These are phyloP conservation scores for Pica pica DNA, from an alignment of 2,113 vertebrate species.

Conservation along the genomic window DNA sequence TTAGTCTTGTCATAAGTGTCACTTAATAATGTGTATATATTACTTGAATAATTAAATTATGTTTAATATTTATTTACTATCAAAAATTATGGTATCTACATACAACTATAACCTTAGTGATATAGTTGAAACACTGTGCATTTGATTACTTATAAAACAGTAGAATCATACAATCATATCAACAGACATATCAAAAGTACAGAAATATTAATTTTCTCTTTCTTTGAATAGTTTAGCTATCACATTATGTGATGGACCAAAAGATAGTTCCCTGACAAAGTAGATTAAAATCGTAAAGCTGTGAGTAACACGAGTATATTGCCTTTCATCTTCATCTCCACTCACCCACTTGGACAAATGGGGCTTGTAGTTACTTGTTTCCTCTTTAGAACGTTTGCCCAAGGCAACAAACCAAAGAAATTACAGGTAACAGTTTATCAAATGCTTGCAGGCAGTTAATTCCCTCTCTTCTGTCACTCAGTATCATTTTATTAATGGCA, in stretches of 20 bases:
- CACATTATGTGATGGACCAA: background rate
- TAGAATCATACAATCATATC: background rate
- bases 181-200: background rate
- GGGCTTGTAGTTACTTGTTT: background rate
- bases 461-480: background rate
- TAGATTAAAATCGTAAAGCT: background rate
- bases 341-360: background rate
- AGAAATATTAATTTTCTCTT: background rate
- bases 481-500: background rate
- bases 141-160: background rate
- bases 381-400: background rate
- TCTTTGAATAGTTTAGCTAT: background rate
- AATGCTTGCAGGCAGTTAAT: background rate
- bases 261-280: constrained; percentile 7
- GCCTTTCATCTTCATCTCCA: background rate
- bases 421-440: background rate
- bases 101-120: background rate
- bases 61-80: background rate
- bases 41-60: background rate
- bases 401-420: background rate
- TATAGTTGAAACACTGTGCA: background rate
- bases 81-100: background rate
- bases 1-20: background rate
- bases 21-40: background rate
- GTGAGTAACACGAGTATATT: background rate